A percentile compares a stretch with the other conserved stretches of the same genome.
These are phyloP conservation scores for Hydrolagus affinis DNA, from an alignment of 2,113 vertebrate species.

Conservation along the genomic window DNA sequence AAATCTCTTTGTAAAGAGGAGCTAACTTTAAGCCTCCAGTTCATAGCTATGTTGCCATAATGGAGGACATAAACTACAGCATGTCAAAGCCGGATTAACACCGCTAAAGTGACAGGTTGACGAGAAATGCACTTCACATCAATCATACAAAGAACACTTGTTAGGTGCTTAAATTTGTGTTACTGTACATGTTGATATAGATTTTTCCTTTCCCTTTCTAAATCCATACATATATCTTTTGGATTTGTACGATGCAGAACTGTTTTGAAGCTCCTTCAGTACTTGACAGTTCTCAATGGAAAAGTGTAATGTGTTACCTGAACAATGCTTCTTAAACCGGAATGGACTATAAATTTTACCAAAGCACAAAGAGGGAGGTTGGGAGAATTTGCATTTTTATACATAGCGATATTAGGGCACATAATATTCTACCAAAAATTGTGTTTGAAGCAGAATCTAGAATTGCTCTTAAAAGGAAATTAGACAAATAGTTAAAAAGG, in stretches of 20 bases:
- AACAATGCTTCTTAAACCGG: not conserved
- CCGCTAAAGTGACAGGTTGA: not conserved
- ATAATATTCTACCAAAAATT: too few species aligned
- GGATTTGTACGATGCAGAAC: not conserved
- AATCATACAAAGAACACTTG: not conserved
- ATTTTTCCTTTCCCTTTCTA: not conserved
- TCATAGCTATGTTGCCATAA: not conserved
- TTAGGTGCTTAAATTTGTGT: not conserved
- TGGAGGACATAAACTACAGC: not conserved
- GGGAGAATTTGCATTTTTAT: too few species aligned
- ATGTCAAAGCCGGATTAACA: not conserved
- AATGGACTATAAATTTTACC: too few species aligned
- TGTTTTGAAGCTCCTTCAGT: not conserved
- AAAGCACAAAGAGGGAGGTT: too few species aligned
- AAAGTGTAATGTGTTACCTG: not conserved
- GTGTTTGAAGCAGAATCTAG: too few species aligned
- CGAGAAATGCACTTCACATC: not conserved
- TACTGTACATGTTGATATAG: not conserved
- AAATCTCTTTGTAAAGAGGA: not conserved
- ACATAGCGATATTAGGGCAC: too few species aligned
- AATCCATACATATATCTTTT: not conserved
- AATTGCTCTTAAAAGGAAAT: too few species aligned
- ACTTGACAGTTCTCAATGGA: not conserved
- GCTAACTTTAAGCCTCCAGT: not conserved
- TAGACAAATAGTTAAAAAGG: too few species aligned